Conservation (phyloP, 2,888 invertebrate species). For the Ectropis crepuscularia region DNA sequence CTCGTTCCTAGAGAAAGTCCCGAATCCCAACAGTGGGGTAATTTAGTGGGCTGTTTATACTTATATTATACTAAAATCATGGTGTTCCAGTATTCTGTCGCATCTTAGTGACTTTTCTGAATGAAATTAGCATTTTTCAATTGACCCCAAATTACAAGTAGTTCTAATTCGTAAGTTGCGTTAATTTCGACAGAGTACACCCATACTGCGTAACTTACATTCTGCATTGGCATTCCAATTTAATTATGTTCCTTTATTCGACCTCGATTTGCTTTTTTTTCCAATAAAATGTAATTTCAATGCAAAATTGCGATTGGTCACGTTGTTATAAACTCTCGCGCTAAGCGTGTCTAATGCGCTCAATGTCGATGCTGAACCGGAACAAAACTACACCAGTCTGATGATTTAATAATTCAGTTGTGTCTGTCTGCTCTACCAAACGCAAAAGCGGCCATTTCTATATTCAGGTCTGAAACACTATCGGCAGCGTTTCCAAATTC, state of each 20-base stretch:
- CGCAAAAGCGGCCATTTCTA: conserved; percentile 3
- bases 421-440: conserved; percentile 25
- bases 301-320: conserved; percentile 50
- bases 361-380: conserved; percentile 61
- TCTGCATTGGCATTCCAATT: conserved; percentile 43
- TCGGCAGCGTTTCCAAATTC: not conserved
- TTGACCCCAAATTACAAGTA: no score
- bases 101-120: no score
- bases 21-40: no score
- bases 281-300: conserved; percentile 49
- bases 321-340: conserved; percentile 54
- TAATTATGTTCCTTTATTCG: conserved; percentile 28
- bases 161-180: no score
- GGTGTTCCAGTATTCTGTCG: no score
- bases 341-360: conserved; percentile 60
- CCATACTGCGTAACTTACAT: no score
- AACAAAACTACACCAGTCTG: conserved; percentile 57
- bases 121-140: no score
- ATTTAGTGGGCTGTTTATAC: no score
- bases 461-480: not conserved
- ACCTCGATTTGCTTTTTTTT: conserved; percentile 24
- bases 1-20: no score
- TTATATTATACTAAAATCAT: no score
- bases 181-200: no score
- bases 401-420: conserved; percentile 46